Evolutionary conservation across 53 echinoderm and acorn worm genomes (phyloP).

Genomic region (Temnopleurus reevesii): DNA sequence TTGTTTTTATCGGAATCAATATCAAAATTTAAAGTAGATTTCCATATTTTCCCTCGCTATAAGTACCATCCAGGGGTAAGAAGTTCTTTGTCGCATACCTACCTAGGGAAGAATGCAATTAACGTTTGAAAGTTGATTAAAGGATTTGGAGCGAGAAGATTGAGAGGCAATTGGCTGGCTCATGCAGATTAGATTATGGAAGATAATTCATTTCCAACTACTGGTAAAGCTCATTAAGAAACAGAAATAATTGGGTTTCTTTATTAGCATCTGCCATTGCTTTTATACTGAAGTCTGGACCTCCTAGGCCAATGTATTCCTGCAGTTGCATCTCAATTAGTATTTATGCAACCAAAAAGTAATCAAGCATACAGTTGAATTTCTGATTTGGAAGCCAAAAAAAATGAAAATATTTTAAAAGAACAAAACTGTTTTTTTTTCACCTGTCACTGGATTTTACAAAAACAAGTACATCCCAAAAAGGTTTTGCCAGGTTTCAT

Average conservation of each 20-base stretch:
- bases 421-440: too few species aligned
- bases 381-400: too few species aligned
- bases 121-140: slow-evolving; percentile 37
- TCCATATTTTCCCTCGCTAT: slow-evolving; percentile 9
- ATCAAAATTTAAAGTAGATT: slow-evolving; percentile 10
- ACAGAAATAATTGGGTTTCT: slow-evolving; percentile 38
- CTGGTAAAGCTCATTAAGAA: slow-evolving; percentile 38
- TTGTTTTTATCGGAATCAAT: slow-evolving; percentile 3
- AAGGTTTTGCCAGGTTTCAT: too few species aligned
- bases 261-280: not conserved
- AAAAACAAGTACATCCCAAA: too few species aligned
- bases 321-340: too few species aligned
- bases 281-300: too few species aligned
- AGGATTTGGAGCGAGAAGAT: slow-evolving; percentile 30
- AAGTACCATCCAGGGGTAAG: not conserved
- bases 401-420: too few species aligned
- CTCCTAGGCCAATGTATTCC: too few species aligned
- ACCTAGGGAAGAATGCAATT: slow-evolving; percentile 36
- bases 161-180: not conserved
- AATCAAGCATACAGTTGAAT: too few species aligned
- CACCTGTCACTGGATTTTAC: too few species aligned
- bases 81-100: not conserved
- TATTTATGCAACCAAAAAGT: too few species aligned
- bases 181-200: slow-evolving; percentile 45
- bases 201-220: slow-evolving; percentile 18